Conservation (phyloP, 2,888 invertebrate genomes). For the Epistrophe grossulariae region DNA sequence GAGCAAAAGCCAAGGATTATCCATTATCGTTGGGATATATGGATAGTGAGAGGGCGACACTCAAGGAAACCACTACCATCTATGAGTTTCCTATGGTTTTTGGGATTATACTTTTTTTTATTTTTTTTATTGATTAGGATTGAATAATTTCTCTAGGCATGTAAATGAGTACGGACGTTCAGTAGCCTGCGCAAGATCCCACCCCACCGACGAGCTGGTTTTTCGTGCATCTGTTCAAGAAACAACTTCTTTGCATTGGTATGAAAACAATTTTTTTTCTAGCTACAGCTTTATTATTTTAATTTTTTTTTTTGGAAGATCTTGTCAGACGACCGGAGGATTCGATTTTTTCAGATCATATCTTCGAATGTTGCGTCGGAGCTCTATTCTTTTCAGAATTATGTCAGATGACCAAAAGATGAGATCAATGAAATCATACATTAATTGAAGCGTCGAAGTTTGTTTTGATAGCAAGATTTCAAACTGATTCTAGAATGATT, state of each 20-base stretch:
- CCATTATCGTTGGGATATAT: too few species aligned
- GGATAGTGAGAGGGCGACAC: too few species aligned
- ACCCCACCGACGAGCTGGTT: too few species aligned
- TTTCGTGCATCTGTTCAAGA: neutral
- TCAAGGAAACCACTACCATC: too few species aligned
- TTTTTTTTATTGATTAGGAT: too few species aligned
- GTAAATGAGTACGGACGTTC: too few species aligned
- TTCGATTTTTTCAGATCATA: neutral
- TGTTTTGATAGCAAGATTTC: neutral
- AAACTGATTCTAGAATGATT: neutral
- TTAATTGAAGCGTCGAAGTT: constrained; percentile 5
- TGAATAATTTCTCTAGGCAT: too few species aligned
- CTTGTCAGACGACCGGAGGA: constrained; percentile 14
- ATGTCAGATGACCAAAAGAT: neutral
- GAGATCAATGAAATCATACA: neutral
- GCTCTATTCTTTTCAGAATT: neutral
- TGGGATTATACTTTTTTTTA: too few species aligned
- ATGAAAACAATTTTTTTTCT: neutral
- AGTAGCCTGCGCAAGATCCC: too few species aligned
- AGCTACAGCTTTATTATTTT: neutral
- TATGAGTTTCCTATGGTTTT: too few species aligned
- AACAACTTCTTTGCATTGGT: neutral
- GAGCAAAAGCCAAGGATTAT: too few species aligned
- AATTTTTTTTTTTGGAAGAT: neutral
- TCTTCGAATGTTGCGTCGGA: constrained; percentile 3